Evolutionary conservation across 2,888 invertebrate genomes (phyloP).

Genomic region (Polyommatus iphigenia): DNA sequence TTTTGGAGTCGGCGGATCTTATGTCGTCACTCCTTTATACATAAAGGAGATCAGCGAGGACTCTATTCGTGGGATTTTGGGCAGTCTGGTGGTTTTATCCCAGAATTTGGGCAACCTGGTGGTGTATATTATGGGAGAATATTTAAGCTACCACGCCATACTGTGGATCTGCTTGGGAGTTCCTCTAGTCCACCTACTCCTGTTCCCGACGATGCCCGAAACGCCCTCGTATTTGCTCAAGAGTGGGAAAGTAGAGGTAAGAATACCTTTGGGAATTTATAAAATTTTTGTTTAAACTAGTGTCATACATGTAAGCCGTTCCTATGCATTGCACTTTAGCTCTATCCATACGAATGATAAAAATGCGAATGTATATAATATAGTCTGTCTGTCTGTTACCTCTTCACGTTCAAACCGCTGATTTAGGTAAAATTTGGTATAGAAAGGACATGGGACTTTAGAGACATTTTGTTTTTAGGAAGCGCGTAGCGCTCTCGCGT

Average conservation of each 20-base stretch:
- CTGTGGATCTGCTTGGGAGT: conserved; percentile 68
- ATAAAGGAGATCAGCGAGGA: conserved; percentile 75
- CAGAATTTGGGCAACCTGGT: conserved; percentile 69
- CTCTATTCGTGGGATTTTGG: conserved; percentile 65
- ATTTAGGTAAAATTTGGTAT: neutral
- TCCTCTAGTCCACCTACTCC: conserved; percentile 63
- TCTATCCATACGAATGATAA: no score
- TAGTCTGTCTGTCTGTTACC: neutral
- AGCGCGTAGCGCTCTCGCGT: conserved; percentile 65
- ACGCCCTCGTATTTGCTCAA: conserved; percentile 70
- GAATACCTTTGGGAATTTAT: conserved; percentile 35
- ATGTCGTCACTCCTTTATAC: conserved; percentile 71
- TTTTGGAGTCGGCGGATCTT: conserved; percentile 66
- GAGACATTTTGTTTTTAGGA: conserved; percentile 50
- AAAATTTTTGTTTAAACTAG: neutral
- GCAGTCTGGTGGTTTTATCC: conserved; percentile 66
- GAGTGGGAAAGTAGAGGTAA: conserved; percentile 68
- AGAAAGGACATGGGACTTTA: neutral
- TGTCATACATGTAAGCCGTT: no score
- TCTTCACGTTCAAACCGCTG: neutral
- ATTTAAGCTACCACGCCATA: conserved; percentile 63
- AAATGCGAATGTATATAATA: no score
- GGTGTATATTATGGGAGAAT: conserved; percentile 68
- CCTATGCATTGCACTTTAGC: no score
- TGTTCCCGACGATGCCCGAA: conserved; percentile 70